Evolutionary conservation across 1,140 invertebrate species (phyloP).

Genomic region (Hypothenemus hampei): DNA sequence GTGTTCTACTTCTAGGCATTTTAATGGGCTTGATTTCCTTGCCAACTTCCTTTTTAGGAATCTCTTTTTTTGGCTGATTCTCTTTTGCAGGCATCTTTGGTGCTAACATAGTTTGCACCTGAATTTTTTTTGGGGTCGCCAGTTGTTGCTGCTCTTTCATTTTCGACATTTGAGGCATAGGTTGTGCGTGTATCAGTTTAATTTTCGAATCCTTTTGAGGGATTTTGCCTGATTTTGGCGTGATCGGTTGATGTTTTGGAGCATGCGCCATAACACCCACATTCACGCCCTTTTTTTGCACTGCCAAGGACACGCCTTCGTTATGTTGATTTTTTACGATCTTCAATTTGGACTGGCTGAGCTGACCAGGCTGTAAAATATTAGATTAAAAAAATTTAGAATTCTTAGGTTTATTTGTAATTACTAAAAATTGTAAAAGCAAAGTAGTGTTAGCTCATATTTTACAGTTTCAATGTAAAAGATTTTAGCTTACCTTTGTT

Average conservation of each 20-base stretch:
- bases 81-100: slow-evolving; percentile 20
- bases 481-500: slow-evolving; percentile 18
- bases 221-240: slow-evolving; percentile 18
- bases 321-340: slow-evolving; percentile 40
- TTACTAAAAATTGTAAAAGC: no score
- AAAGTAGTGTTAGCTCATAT: background rate
- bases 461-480: slow-evolving; percentile 4
- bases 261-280: slow-evolving; percentile 38
- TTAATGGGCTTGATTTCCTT: slow-evolving; percentile 22
- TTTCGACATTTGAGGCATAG: slow-evolving; percentile 13
- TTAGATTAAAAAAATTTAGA: background rate
- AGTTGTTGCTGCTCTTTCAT: background rate
- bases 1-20: slow-evolving; percentile 13
- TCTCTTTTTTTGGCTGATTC: slow-evolving; percentile 24
- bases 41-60: slow-evolving; percentile 15
- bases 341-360: slow-evolving; percentile 42
- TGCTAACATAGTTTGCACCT: slow-evolving; percentile 27
- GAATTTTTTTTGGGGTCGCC: slow-evolving; percentile 24
- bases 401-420: no score
- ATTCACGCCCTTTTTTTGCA: slow-evolving; percentile 41
- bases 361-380: slow-evolving; percentile 25
- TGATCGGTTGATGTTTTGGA: slow-evolving; percentile 33
- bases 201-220: slow-evolving; percentile 15
- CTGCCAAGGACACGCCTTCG: slow-evolving; percentile 37
- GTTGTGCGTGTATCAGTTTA: slow-evolving; percentile 22